A percentile compares a stretch with the other conserved stretches of the same genome.
Evolutionary conservation across 2,113 vertebrate genomes (phyloP).

Genomic region (Forbesichthys agassizii): DNA sequence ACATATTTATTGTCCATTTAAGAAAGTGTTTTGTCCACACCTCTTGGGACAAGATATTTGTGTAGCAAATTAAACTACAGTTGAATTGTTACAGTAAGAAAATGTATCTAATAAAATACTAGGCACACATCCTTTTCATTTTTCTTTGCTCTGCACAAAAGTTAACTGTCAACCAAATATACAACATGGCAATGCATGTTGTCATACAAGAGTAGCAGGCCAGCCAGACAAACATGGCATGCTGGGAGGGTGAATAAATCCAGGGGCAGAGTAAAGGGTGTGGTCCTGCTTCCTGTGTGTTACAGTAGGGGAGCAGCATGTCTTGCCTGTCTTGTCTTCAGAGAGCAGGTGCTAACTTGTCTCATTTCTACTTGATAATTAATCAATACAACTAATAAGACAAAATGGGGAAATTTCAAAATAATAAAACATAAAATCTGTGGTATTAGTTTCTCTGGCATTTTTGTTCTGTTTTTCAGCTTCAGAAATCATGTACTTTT

Average conservation of each 20-base stretch:
- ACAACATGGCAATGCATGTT: not conserved
- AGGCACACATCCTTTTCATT: not conserved
- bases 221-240: not conserved
- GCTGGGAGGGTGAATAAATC: not conserved
- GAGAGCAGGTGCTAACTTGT: conserved; percentile 12
- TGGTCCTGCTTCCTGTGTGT: conserved; percentile 1
- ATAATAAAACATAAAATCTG: too few relatives aligned
- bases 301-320: conserved; percentile 1
- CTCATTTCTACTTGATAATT: not conserved
- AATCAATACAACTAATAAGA: not conserved
- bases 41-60: too few relatives aligned
- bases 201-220: not conserved
- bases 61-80: too few relatives aligned
- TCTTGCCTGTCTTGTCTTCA: not conserved
- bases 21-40: too few relatives aligned
- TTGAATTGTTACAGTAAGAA: too few relatives aligned
- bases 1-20: not conserved
- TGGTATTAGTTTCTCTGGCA: too few relatives aligned
- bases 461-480: too few relatives aligned
- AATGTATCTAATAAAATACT: not conserved
- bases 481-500: too few relatives aligned
- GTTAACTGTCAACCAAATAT: too few relatives aligned
- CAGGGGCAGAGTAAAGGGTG: not conserved
- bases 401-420: not conserved
- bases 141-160: too few relatives aligned